Evolutionary conservation across 2,797 vertebrate species (phyloP).

Genomic region (Cichlasoma orientale): DNA sequence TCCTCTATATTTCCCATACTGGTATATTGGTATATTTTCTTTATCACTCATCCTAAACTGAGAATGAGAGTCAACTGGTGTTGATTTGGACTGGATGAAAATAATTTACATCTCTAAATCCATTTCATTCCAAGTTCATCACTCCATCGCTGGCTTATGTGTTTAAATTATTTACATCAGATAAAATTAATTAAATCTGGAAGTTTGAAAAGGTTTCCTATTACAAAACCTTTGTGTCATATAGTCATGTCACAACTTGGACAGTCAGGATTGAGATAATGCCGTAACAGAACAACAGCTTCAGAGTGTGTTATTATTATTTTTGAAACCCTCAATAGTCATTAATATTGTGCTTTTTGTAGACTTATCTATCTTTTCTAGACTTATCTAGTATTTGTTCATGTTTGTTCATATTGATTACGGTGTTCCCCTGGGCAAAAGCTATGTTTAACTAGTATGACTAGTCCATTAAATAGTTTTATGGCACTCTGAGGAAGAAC

Average conservation of each 20-base stretch:
- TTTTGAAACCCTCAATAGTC: neutral
- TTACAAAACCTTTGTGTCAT: neutral
- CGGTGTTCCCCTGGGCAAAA: too few relatives aligned
- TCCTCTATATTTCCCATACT: too few relatives aligned
- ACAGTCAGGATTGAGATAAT: neutral
- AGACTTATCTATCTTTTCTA: neutral
- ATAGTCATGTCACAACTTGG: neutral
- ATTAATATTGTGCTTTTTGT: neutral
- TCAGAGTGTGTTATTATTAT: too few relatives aligned
- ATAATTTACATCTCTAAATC: neutral
- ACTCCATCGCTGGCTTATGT: neutral
- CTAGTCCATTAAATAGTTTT: too few relatives aligned
- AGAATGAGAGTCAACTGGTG: too few relatives aligned
- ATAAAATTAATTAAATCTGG: neutral
- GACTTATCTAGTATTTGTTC: too few relatives aligned
- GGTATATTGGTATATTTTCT: too few relatives aligned
- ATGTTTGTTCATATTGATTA: neutral
- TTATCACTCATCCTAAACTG: too few relatives aligned
- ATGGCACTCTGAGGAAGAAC: too few relatives aligned
- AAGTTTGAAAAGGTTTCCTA: neutral
- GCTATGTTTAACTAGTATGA: too few relatives aligned
- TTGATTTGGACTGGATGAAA: neutral
- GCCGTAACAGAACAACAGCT: too few relatives aligned
- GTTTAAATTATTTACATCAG: neutral
- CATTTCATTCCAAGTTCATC: neutral